phyloP scores from a whole-genome alignment of 2,888 invertebrate species.

The Chesias legatella region DNA sequence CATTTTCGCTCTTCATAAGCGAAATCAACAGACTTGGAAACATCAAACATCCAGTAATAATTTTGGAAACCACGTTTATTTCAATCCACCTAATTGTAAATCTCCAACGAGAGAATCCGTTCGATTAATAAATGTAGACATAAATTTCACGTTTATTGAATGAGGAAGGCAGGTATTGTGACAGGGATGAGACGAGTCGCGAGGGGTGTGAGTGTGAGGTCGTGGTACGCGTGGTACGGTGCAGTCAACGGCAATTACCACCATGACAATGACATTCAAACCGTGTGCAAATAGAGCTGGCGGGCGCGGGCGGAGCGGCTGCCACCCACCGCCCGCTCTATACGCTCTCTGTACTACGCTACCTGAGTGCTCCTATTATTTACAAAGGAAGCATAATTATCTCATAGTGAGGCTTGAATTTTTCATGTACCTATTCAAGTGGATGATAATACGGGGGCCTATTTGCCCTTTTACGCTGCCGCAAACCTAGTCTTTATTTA shows the following conservation, averaged over 20 bases:
- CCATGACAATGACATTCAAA: slow-evolving; percentile 75
- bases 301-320: slow-evolving; percentile 41
- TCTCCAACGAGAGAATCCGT: slow-evolving; percentile 11
- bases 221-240: slow-evolving; percentile 31
- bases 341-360: no score
- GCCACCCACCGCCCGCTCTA: slow-evolving; percentile 30
- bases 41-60: no score
- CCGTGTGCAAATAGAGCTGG: slow-evolving; percentile 68
- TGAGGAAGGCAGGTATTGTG: slow-evolving; percentile 37
- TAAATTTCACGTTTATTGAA: slow-evolving; percentile 43
- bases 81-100: no score
- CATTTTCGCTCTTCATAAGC: slow-evolving; percentile 53
- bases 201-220: slow-evolving; percentile 27
- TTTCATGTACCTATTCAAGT: not conserved
- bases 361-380: slow-evolving; percentile 2
- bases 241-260: slow-evolving; percentile 62
- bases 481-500: no score
- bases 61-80: no score
- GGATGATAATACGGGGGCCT: slow-evolving; percentile 1
- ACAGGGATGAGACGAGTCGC: slow-evolving; percentile 34
- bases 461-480: no score
- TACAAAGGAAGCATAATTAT: not conserved
- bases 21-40: slow-evolving; percentile 50
- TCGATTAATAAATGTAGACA: slow-evolving; percentile 17
- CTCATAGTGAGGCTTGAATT: not conserved